Evolutionary conservation across 2,888 invertebrate genomes (phyloP).

Genomic region (Plagodis dolabraria): DNA sequence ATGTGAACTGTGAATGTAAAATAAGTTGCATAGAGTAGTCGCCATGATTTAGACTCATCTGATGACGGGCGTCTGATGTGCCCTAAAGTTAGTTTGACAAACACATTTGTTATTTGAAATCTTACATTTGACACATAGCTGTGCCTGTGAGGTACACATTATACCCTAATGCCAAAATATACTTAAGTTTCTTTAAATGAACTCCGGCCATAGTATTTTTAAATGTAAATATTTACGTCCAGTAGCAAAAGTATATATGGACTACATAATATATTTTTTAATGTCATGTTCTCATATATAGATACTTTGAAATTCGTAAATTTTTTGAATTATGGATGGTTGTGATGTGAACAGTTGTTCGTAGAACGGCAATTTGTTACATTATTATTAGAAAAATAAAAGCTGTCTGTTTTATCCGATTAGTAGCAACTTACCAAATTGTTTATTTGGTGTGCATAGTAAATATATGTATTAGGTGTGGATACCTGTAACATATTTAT

Average conservation of each 20-base stretch:
- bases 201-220: slow-evolving; percentile 27
- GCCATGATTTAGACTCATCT: too few relatives aligned
- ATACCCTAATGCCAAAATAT: neutral
- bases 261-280: slow-evolving; percentile 52
- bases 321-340: slow-evolving; percentile 73
- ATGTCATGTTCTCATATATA: slow-evolving; percentile 51
- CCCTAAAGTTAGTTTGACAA: too few relatives aligned
- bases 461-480: slow-evolving; percentile 25
- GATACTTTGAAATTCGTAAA: slow-evolving; percentile 56
- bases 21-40: neutral
- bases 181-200: slow-evolving; percentile 4
- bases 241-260: slow-evolving; percentile 50
- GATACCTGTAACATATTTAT: slow-evolving; percentile 24
- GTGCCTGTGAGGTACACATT: too few relatives aligned
- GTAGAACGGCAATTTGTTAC: slow-evolving; percentile 32
- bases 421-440: slow-evolving; percentile 19
- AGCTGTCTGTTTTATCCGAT: slow-evolving; percentile 1
- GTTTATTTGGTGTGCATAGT: slow-evolving; percentile 14
- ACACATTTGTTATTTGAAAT: too few relatives aligned
- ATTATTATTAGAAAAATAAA: slow-evolving; percentile 24
- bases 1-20: neutral
- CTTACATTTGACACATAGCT: too few relatives aligned
- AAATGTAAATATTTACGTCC: slow-evolving; percentile 58
- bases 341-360: slow-evolving; percentile 66
- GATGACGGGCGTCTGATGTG: too few relatives aligned